These are phyloP conservation scores for Physocephala rufipes DNA, from an alignment of 2,888 invertebrate species.

Conservation along the genomic window DNA sequence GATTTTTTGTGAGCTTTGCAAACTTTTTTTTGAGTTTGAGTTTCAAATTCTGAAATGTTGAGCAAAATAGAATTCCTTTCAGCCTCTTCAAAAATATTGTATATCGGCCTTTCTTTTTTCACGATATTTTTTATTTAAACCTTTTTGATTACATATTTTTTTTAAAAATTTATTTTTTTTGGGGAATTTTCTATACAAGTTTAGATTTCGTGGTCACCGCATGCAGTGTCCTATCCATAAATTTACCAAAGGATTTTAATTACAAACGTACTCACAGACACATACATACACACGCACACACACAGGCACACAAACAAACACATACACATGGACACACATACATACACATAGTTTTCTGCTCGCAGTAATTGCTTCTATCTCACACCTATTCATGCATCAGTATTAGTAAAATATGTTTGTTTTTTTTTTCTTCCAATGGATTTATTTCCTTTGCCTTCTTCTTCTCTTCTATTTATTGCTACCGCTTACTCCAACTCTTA, in stretches of 20 bases:
- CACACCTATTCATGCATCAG: neutral
- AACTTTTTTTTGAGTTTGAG: neutral
- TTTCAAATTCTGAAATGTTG: neutral
- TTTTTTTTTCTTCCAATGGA: neutral
- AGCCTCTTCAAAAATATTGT: too few species aligned
- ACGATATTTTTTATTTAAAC: neutral
- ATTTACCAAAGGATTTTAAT: constrained; percentile 60
- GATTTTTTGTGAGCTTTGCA: too few species aligned
- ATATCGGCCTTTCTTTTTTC: too few species aligned
- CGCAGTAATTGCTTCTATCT: neutral
- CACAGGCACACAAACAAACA: neutral
- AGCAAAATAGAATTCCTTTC: too few species aligned
- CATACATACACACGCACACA: neutral
- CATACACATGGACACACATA: neutral
- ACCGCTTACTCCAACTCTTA: neutral
- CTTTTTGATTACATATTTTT: neutral
- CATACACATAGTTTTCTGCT: neutral
- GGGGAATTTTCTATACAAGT: constrained; percentile 27
- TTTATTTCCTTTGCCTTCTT: neutral
- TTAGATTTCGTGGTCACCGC: constrained; percentile 7
- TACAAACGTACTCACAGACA: constrained; percentile 45
- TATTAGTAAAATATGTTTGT: neutral
- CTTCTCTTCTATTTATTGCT: neutral
- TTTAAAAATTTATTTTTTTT: neutral
- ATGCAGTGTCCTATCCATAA: constrained; percentile 54